These are phyloP conservation scores for Montipora capitata DNA, from an alignment of 92 coral and sea anemone species.

Conservation along the genomic window DNA sequence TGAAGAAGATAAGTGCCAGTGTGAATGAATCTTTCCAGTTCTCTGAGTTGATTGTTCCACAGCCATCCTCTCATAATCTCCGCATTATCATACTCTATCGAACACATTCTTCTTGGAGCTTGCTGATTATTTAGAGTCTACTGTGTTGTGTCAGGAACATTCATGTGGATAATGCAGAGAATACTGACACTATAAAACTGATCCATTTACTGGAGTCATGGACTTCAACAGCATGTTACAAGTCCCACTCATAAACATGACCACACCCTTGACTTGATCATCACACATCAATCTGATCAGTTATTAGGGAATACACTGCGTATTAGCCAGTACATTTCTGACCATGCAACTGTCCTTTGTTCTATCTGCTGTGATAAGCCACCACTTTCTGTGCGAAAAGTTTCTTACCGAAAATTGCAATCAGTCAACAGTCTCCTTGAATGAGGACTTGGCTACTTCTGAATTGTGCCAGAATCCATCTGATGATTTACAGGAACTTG, in stretches of 20 bases:
- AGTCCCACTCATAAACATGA: conserved; percentile 41
- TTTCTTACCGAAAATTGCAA: conserved; percentile 66
- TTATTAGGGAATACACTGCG: conserved; percentile 6
- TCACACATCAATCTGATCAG: conserved; percentile 41
- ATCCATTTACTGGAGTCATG: neutral
- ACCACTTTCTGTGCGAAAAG: conserved; percentile 36
- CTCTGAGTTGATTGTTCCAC: too few relatives aligned
- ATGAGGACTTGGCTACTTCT: conserved; percentile 54
- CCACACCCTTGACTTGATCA: conserved; percentile 54
- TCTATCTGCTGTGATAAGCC: conserved; percentile 43
- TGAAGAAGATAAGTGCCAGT: too few relatives aligned
- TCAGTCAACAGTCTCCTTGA: conserved; percentile 51
- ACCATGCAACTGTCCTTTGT: too few relatives aligned
- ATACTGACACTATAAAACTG: too few relatives aligned
- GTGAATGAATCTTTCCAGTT: too few relatives aligned
- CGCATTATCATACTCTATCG: neutral
- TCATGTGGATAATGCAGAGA: neutral
- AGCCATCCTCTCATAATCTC: too few relatives aligned
- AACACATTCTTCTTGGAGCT: conserved; percentile 60
- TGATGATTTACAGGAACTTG: too few relatives aligned
- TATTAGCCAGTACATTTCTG: conserved; percentile 59
- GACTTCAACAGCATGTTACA: too few relatives aligned
- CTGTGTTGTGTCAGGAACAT: conserved; percentile 15
- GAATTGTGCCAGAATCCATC: too few relatives aligned
- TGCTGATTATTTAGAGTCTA: conserved; percentile 33